A percentile compares a stretch with the other conserved stretches of the same genome.
These are phyloP conservation scores for Nomada lathburiana DNA, from an alignment of 2,888 invertebrate genomes.

Conservation along the genomic window DNA sequence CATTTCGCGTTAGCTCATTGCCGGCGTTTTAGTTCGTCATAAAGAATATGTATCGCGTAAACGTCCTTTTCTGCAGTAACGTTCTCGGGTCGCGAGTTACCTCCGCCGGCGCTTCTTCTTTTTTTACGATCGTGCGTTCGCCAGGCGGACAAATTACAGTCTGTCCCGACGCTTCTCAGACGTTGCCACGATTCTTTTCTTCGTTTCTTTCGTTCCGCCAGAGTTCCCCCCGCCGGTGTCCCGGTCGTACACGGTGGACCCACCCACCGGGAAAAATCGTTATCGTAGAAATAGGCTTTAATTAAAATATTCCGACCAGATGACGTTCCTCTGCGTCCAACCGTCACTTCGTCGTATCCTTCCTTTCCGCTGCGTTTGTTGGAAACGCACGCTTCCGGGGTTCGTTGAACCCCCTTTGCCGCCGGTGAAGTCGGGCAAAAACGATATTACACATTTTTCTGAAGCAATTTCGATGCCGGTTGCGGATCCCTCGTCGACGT, in stretches of 20 bases:
- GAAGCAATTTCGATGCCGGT: slow-evolving; percentile 20
- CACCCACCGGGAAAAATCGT: slow-evolving; percentile 48
- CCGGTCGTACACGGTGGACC: slow-evolving; percentile 20
- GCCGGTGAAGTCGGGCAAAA: not conserved
- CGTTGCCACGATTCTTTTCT: slow-evolving; percentile 36
- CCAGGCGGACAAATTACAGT: slow-evolving; percentile 65
- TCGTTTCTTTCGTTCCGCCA: not conserved
- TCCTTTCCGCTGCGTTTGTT: slow-evolving; percentile 36
- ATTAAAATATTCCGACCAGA: slow-evolving; percentile 68
- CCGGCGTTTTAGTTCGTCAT: slow-evolving; percentile 49
- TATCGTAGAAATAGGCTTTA: slow-evolving; percentile 65
- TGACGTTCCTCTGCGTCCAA: slow-evolving; percentile 37
- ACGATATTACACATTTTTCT: slow-evolving; percentile 25
- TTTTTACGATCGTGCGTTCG: slow-evolving; percentile 65
- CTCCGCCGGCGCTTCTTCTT: slow-evolving; percentile 5
- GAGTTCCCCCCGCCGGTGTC: slow-evolving; percentile 21
- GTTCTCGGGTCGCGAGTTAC: slow-evolving; percentile 32
- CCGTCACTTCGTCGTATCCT: slow-evolving; percentile 9
- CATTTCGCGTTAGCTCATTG: not conserved
- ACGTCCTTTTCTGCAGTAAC: slow-evolving; percentile 41
- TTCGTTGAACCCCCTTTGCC: slow-evolving; percentile 36
- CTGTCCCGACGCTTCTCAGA: slow-evolving; percentile 51
- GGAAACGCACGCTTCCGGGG: slow-evolving; percentile 21
- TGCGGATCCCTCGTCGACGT: not conserved
- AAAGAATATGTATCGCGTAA: slow-evolving; percentile 43